Evolutionary conservation across 2,888 invertebrate genomes (phyloP).

Genomic region (Gymnocheta viridis): DNA sequence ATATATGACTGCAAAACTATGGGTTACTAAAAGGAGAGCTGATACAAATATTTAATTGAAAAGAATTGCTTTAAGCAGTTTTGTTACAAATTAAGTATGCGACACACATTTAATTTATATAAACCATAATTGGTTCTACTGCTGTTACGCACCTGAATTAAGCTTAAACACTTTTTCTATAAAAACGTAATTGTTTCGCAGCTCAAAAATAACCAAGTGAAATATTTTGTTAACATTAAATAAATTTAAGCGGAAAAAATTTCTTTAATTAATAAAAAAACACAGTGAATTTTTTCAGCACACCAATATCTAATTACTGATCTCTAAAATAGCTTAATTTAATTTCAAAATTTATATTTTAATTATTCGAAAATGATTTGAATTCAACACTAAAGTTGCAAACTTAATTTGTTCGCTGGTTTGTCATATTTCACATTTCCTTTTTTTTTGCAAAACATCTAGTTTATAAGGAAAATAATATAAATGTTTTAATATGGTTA

Average conservation of each 20-base stretch:
- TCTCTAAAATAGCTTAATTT: too few species aligned
- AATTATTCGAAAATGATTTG: too few species aligned
- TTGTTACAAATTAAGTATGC: conserved; percentile 72
- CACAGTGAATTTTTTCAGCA: too few species aligned
- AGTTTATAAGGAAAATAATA: conserved; percentile 58
- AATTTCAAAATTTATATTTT: too few species aligned
- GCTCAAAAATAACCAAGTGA: conserved; percentile 22
- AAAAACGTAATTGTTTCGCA: conserved; percentile 29
- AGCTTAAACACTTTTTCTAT: conserved; percentile 29
- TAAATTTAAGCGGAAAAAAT: neutral
- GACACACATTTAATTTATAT: conserved; percentile 79
- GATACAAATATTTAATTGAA: conserved; percentile 61
- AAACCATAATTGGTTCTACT: conserved; percentile 81
- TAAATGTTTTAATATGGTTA: conserved; percentile 59
- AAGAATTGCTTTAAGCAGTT: conserved; percentile 16
- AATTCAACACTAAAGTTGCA: neutral
- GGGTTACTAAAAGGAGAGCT: conserved; percentile 37
- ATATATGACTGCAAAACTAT: conserved; percentile 28
- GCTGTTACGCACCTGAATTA: conserved; percentile 78
- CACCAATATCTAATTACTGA: too few species aligned
- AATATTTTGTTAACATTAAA: neutral
- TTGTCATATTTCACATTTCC: neutral
- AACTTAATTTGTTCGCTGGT: conserved; percentile 16
- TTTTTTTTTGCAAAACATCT: conserved; percentile 19
- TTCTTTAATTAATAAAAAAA: neutral